These are phyloP conservation scores for Siphonodentalium dalli DNA, from an alignment of 2,888 invertebrate genomes.

Conservation along the genomic window DNA sequence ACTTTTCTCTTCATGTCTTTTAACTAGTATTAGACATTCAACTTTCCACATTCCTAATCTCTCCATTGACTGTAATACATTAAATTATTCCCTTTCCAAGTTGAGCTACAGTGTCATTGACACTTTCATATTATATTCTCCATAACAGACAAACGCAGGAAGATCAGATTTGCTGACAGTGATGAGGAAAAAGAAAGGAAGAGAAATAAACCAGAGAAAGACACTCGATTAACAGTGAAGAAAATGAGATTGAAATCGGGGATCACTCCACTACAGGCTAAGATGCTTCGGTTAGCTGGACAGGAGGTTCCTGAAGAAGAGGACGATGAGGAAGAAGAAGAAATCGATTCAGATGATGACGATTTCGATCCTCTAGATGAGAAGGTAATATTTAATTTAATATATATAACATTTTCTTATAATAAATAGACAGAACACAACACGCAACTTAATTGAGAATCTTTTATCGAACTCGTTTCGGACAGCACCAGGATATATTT, in stretches of 20 bases:
- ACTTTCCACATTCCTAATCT: too few species aligned
- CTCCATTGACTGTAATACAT: too few species aligned
- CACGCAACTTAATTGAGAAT: too few species aligned
- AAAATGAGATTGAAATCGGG: conserved; percentile 32
- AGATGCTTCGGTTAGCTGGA: conserved; percentile 85
- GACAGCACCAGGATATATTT: too few species aligned
- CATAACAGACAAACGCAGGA: conserved; percentile 49
- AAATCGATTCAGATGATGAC: conserved; percentile 28
- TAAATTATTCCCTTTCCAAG: too few species aligned
- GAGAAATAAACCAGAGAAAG: conserved; percentile 55
- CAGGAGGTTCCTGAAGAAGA: conserved; percentile 79
- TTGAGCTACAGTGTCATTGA: too few species aligned
- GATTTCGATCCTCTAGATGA: conserved; percentile 27
- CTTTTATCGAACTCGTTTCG: too few species aligned
- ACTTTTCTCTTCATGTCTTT: too few species aligned
- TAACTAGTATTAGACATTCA: too few species aligned
- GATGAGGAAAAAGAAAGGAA: conserved; percentile 66
- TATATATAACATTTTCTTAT: too few species aligned
- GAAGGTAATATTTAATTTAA: too few species aligned
- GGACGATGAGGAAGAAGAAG: conserved; percentile 24
- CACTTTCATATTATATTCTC: background rate
- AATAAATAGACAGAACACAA: too few species aligned
- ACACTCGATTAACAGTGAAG: conserved; percentile 44
- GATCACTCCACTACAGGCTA: conserved; percentile 75
- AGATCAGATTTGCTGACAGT: conserved; percentile 73